Evolutionary conservation across 2,797 vertebrate species (phyloP).

Genomic region (Morus bassanus): DNA sequence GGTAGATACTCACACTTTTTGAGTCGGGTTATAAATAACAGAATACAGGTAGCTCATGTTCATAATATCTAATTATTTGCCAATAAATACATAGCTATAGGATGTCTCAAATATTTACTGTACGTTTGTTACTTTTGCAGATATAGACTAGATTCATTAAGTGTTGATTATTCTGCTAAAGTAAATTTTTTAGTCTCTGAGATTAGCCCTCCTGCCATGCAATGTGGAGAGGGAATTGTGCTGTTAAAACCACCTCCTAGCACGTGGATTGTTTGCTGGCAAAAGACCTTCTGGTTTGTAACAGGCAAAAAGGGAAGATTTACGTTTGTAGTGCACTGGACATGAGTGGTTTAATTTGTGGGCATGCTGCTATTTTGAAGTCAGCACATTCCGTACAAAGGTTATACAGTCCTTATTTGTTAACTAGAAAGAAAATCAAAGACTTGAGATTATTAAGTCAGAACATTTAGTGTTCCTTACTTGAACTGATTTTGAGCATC

Average conservation of each 20-base stretch:
- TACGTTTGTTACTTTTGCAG: not conserved
- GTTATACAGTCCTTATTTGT: not conserved
- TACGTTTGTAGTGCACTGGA: not conserved
- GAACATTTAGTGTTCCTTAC: not conserved
- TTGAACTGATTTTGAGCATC: conserved; percentile 1
- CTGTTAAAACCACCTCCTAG: not conserved
- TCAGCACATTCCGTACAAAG: not conserved
- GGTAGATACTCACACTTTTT: not conserved
- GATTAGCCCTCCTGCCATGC: not conserved
- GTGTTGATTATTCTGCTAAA: not conserved
- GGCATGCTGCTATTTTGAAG: not conserved
- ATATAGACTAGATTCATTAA: not conserved
- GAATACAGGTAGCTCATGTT: not conserved
- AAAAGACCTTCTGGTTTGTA: not conserved
- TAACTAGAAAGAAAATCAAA: not conserved
- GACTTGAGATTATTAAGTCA: not conserved
- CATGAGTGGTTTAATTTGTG: not conserved
- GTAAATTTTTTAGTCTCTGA: not conserved
- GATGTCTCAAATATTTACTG: not conserved
- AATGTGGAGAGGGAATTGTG: not conserved
- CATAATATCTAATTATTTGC: not conserved
- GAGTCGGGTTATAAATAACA: not conserved
- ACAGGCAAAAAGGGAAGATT: not conserved
- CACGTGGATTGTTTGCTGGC: not conserved
- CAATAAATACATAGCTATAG: not conserved